Conservation (phyloP, 2,888 invertebrate genomes). For the Tenthredo mesomela region DNA sequence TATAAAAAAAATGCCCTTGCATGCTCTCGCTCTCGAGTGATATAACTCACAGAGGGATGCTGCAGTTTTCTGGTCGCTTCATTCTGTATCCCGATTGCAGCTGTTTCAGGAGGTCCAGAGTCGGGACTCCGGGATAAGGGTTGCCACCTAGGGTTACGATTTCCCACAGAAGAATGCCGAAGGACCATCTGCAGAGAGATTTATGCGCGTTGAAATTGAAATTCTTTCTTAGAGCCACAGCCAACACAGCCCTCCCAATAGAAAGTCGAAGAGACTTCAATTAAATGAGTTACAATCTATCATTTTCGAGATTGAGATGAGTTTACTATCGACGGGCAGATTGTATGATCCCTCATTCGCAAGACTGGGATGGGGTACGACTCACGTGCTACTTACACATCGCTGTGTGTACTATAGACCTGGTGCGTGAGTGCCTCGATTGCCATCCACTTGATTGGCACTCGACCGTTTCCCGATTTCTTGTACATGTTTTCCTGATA, state of each 20-base stretch:
- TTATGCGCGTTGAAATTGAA: no score
- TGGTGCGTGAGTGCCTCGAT: slow-evolving; percentile 91
- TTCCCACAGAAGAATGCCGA: slow-evolving; percentile 93
- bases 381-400: slow-evolving; percentile 77
- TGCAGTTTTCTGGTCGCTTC: slow-evolving; percentile 89
- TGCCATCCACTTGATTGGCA: slow-evolving; percentile 95
- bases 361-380: neutral
- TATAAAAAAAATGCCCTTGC: neutral
- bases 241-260: no score
- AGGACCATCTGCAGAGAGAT: slow-evolving; percentile 86
- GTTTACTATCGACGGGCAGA: neutral
- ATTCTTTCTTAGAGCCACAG: no score
- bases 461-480: slow-evolving; percentile 87
- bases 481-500: slow-evolving; percentile 91
- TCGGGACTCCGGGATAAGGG: slow-evolving; percentile 89
- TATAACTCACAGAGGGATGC: slow-evolving; percentile 84
- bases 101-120: slow-evolving; percentile 83
- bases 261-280: neutral
- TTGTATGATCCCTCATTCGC: no score
- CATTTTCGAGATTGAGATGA: neutral
- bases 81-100: slow-evolving; percentile 89
- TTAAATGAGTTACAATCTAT: neutral
- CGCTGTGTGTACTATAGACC: slow-evolving; percentile 90
- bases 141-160: slow-evolving; percentile 90
- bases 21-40: neutral